Evolutionary conservation across 1,140 invertebrate species (phyloP).

Genomic region (Tetragnatha versicolor): DNA sequence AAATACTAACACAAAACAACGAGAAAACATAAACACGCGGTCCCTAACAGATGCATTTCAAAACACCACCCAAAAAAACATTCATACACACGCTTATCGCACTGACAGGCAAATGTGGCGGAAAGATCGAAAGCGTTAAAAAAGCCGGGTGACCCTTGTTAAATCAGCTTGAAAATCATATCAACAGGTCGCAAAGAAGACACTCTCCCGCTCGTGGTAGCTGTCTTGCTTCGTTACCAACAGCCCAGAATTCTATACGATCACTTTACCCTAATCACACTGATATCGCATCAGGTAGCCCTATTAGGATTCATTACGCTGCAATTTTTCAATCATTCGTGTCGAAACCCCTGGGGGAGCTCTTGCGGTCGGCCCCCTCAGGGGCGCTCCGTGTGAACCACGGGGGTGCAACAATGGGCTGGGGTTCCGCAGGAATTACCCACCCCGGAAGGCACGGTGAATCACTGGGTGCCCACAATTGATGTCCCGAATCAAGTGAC

Average conservation of each 20-base stretch:
- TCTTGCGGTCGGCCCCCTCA: constrained; percentile 12
- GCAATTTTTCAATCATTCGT: constrained; percentile 51
- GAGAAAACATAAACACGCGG: too few relatives aligned
- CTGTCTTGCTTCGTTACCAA: constrained; percentile 32
- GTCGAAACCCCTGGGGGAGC: background rate
- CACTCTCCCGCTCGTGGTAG: constrained; percentile 25
- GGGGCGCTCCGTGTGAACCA: constrained; percentile 29
- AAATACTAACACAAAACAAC: too few relatives aligned
- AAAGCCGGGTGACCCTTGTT: too few relatives aligned
- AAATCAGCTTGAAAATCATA: too few relatives aligned
- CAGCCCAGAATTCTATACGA: background rate
- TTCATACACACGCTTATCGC: too few relatives aligned
- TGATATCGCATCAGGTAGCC: constrained; percentile 43
- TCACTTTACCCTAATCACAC: constrained; percentile 41
- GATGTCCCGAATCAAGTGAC: too few relatives aligned
- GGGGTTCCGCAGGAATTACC: constrained; percentile 3
- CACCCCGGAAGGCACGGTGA: background rate
- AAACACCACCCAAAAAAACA: background rate
- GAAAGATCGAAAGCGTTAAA: too few relatives aligned
- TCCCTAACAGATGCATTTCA: background rate
- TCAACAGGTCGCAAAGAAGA: too few relatives aligned
- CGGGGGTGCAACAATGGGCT: constrained; percentile 22
- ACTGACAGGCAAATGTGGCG: too few relatives aligned
- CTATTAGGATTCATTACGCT: constrained; percentile 49
- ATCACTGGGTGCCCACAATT: too few relatives aligned